phyloP scores from a whole-genome alignment of 2,113 vertebrate species.

The Pseudorectes ferrugineus region DNA sequence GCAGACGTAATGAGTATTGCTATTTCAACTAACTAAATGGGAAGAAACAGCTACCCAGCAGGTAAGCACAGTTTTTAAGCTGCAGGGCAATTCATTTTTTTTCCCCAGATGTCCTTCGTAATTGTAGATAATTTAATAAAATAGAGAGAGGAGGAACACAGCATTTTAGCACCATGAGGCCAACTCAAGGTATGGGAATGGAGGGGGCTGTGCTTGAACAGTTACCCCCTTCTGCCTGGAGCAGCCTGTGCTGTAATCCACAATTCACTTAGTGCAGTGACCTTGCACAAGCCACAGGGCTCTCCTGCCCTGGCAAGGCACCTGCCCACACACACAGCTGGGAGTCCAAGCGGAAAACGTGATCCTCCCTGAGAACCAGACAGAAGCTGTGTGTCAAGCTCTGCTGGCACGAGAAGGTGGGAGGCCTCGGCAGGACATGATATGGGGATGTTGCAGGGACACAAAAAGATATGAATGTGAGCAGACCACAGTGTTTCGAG shows the following conservation, averaged over 20 bases:
- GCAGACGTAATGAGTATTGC: not conserved
- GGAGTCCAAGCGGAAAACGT: not conserved
- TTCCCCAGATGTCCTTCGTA: conserved; percentile 46
- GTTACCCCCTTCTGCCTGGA: not conserved
- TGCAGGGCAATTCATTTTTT: conserved; percentile 48
- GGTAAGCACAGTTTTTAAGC: conserved; percentile 39
- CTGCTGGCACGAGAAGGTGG: not conserved
- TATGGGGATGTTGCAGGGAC: not conserved
- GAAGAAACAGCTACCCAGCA: conserved; percentile 38
- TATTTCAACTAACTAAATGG: conserved; percentile 27
- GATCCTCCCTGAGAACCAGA: not conserved
- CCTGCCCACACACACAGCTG: not conserved
- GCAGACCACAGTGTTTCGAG: not conserved
- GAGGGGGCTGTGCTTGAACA: not conserved
- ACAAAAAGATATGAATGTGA: not conserved
- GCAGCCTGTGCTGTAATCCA: conserved; percentile 1
- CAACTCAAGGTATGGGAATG: not conserved
- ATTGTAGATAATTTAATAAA: conserved; percentile 63
- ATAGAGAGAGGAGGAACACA: not conserved
- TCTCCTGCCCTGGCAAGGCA: not conserved
- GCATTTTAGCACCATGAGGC: not conserved
- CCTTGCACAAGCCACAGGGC: conserved; percentile 6
- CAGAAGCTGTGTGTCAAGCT: not conserved
- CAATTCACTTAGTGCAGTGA: conserved; percentile 37
- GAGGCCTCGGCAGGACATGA: not conserved